Base-by-base conservation (phyloP, 2,888 invertebrate genomes). In the Drosophila eohydei region DNA sequence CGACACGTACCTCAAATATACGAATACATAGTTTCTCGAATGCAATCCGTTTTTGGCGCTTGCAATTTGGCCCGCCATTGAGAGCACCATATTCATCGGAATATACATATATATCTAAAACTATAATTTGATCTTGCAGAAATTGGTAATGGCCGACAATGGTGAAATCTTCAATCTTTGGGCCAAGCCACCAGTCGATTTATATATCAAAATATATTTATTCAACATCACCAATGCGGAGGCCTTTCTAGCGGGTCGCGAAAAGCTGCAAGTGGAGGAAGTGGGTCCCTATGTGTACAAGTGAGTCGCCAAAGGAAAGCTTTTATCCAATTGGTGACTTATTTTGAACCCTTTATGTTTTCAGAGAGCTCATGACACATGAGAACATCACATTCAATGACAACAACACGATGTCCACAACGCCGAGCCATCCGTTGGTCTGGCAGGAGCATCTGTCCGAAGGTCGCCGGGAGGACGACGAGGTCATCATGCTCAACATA, bases 231-330 rank as follows among this genome's bases (percentile, higher is more conserved):
- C 97, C 9, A 97, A 97, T 88, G 94, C 95, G 12, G 96, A 96
- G 5, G 96, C 95, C 5, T 97, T 95, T 91, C 93, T 97, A 91
- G 94, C 94, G 0, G 97, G 97, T 0, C 95, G 95, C 5, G 94
- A 94, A 41, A 96, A 96, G 88, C 92, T 97, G 28, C 94, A 94
- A 58, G 94, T 97, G 3, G 93, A 96, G 79, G 95, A 98, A 93
- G 94, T 97, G 11, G 98, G 98, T 0, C 98, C 97, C 0, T 97
- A 97, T 91, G 96, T 97, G 0, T 98, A 98, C 93, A 96, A 95
- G 98, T 98, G 93, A 94, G 94, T 93, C 7, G 0, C 6, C 7
- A 2, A 40, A 6, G 4, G 12, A 34, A 3, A 8, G 7, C 4
- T 14, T 8, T 7, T 12, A 21, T 11, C 14, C 26, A 4, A 26